Base-by-base conservation (phyloP, 2,888 invertebrate species). In the Lamproptera curius region DNA sequence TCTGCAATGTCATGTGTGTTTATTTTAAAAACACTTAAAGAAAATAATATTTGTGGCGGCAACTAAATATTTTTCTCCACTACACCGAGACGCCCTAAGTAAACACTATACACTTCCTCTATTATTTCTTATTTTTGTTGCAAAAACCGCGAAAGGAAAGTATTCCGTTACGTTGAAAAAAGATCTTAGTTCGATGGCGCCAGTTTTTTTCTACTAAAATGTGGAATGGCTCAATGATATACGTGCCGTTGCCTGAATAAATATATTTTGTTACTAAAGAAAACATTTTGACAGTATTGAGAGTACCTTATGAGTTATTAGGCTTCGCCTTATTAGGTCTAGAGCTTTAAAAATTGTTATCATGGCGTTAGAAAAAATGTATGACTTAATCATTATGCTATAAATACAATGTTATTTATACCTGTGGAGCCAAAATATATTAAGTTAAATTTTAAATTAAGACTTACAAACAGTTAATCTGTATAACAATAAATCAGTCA, bases 101-200 rank as follows among this genome's bases (percentile, higher is more conserved):
- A 76, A 85, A 85, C 76, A 85, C 44, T 49, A 67, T 63, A 74
- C 76, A 82, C 81, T 83, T 85, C 85, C 85, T 79, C 71, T 56
- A 47, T 58, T 65, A 67, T 69, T 73, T 73, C 73, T 59, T 57
- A 43, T 48, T 69, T 73, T 59, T 57, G 42, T 48, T 69, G 81
- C 80, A 79, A 81, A 83, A 73, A 76, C 67, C 61, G 56, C 54
- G 50, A 52, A 43, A 66, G 31, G 59, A 59, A 64, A 74, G 77
- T 82, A 77, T 84, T 74, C 65, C 66, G 70, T 84, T 82, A 80
- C 84, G 50, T 49, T 55, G 53, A 56, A 56, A 53, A 58, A 61
- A 55, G 61, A 59, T 62, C 57, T 62, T 41, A 47, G 55, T 55
- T 68, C 53, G 56, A 47, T 74, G 82, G 80, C 81, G 81, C 81